Evolutionary conservation across 1,140 invertebrate species (phyloP).

Genomic region (Telenomus remus): DNA sequence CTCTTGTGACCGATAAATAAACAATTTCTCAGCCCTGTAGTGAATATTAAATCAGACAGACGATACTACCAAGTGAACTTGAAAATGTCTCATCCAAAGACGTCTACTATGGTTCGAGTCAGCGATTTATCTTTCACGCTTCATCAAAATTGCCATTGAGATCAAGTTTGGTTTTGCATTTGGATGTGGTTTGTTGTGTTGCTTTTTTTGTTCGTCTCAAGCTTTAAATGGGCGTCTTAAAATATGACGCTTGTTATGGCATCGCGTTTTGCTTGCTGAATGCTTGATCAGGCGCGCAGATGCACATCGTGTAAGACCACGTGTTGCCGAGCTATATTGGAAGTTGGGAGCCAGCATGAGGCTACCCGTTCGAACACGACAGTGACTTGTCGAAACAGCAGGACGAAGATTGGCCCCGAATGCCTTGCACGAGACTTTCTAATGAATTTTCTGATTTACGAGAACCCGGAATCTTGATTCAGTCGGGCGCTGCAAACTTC

Average conservation of each 20-base stretch:
- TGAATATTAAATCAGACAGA: slow-evolving; percentile 8
- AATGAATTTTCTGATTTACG: slow-evolving; percentile 68
- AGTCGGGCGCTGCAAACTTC: slow-evolving; percentile 28
- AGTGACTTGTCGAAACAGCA: slow-evolving; percentile 64
- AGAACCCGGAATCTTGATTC: slow-evolving; percentile 31
- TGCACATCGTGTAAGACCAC: slow-evolving; percentile 53
- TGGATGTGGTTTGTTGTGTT: not conserved
- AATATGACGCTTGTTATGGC: slow-evolving; percentile 39
- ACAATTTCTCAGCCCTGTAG: slow-evolving; percentile 22
- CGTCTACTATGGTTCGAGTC: slow-evolving; percentile 20
- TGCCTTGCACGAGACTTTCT: slow-evolving; percentile 58
- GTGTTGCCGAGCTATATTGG: slow-evolving; percentile 55
- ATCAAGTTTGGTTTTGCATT: slow-evolving; percentile 15
- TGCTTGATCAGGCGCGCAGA: slow-evolving; percentile 63
- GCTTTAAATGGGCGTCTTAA: slow-evolving; percentile 13
- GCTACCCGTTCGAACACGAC: slow-evolving; percentile 63
- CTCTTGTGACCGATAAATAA: slow-evolving; percentile 19
- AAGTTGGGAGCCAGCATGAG: slow-evolving; percentile 58
- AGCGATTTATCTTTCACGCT: slow-evolving; percentile 30
- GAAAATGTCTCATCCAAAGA: slow-evolving; percentile 1
- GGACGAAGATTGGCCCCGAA: slow-evolving; percentile 57
- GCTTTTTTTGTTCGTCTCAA: slow-evolving; percentile 1
- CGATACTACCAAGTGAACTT: no score
- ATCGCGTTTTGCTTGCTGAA: slow-evolving; percentile 60
- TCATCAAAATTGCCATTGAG: slow-evolving; percentile 32